Base-by-base conservation (phyloP, 2,797 vertebrate species). In the Gouania willdenowi region DNA sequence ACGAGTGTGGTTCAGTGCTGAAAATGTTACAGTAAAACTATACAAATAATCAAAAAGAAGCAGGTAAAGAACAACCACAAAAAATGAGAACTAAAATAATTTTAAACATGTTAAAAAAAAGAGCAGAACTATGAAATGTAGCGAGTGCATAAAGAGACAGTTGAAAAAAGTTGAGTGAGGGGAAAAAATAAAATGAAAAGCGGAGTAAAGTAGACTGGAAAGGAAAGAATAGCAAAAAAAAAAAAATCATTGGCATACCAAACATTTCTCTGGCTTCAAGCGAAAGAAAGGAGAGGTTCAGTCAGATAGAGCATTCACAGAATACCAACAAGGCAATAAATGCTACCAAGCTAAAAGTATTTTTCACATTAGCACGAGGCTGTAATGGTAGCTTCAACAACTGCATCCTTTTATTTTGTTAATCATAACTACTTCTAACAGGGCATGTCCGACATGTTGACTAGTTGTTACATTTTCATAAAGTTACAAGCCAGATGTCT, bases 211-310 rank as follows among this genome's bases (percentile, higher is more conserved):
- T 23, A 59, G 53, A 67, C 56, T 56, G 51, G 39, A 66, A 57
- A 71, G 64, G 58, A 77, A 68, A 74, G 77, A 60, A 53, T 59
- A 61, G 48, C 57, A 68, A 60, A 74, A 64, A 72, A 73, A 57
- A 68, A 60, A 74, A 64, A 72, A 73, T 75, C 77, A 71, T 25
- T 71, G 43, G 83, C 83, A 83, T 85, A 83, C 77, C 73, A 84
- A 85, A 40, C 59, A 59, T 66, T 76, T 57, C 52, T 65, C 56
- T 73, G 58, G 58, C 52, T 13, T 24, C 62, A 64, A 70, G 37
- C 77, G 59, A 55, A 52, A 53, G 42, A 72, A 57, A 62, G 66
- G 56, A 66, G 60, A 55, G 68, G 55, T 61, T 69, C 52, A 48
- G 66, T 36, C 66, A 66, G 66, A 72, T 59, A 39, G 52, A 50